Evolutionary conservation across 2,797 vertebrate genomes (phyloP), one percentile per base, ranked within the genome.

Genomic region (Gymnodraco acuticeps): DNA sequence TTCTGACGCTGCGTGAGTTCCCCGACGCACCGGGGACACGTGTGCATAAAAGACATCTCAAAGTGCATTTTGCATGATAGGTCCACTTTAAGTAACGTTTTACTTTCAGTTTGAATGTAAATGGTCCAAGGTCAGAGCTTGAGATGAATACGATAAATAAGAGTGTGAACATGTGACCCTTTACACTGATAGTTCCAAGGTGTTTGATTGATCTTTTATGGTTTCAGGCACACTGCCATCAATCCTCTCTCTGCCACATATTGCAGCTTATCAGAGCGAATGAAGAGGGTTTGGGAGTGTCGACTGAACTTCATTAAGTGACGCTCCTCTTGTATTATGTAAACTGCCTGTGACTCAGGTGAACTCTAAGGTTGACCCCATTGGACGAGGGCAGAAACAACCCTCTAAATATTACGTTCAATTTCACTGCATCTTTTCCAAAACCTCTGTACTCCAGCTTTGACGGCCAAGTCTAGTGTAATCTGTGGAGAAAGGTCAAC

Each of bases 201-300:
- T 17, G 61, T 63, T 48, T 46, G 23, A 16, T 10, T 19, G 41
- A 7, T 48, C 33, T 16, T n/a, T 71, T 72, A 72, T 48, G 45
- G 43, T 41, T 13, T 3, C 33, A 45, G 64, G 61, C 53, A 12
- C 33, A 2, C 5, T 5, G 45, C 33, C 62, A 51, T 33, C 0
- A 1, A 31, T 58, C 53, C 12, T 43, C 4, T 50, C 27, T 56
- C 58, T 27, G 9, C 13, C 43, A 19, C 38, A n/a, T 46, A 38
- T 6, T 59, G 38, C 16, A 45, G 19, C 62, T 53, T 41, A 67
- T 65, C 62, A 41, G 8, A 61, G 20, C 11, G 38, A 38, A 74
- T 43, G 10, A 11, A 23, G 27, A 3, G 41, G 46, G 15, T 17
- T 6, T 63, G 50, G 53, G 53, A 58, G 61, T 31, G 61, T 64